Conservation (phyloP, 2,113 vertebrate species). For the Muscicapa adusta region DNA sequence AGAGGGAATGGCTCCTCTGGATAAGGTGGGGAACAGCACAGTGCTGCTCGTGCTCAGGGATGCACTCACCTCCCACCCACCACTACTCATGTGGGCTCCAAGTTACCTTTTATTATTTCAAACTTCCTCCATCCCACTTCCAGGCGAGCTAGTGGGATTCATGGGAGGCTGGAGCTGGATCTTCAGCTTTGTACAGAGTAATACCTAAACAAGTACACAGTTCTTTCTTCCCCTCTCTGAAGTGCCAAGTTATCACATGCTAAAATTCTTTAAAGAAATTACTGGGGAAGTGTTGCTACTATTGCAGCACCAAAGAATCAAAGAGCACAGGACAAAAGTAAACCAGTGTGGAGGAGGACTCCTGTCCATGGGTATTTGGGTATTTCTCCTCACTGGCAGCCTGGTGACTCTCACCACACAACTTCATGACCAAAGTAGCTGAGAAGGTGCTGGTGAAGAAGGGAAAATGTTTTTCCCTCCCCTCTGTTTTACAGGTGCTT, state of each 20-base stretch:
- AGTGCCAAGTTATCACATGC: not conserved
- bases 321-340: not conserved
- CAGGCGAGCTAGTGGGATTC: not conserved
- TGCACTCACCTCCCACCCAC: not conserved
- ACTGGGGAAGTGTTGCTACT: not conserved
- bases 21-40: not conserved
- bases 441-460: not conserved
- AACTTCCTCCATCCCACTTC: not conserved
- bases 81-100: fast-evolving
- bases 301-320: not conserved
- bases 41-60: not conserved
- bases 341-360: not conserved
- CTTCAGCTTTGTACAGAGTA: not conserved
- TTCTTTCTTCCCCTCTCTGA: not conserved
- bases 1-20: not conserved
- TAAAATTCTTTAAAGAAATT: not conserved
- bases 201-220: not conserved
- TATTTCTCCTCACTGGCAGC: not conserved
- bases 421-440: not conserved
- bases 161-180: not conserved
- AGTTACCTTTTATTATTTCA: not conserved
- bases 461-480: not conserved
- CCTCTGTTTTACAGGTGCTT: not conserved
- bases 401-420: not conserved
- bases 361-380: not conserved